Evolutionary conservation across 2,797 vertebrate genomes (phyloP).

Genomic region (Aviceda leuphotes): DNA sequence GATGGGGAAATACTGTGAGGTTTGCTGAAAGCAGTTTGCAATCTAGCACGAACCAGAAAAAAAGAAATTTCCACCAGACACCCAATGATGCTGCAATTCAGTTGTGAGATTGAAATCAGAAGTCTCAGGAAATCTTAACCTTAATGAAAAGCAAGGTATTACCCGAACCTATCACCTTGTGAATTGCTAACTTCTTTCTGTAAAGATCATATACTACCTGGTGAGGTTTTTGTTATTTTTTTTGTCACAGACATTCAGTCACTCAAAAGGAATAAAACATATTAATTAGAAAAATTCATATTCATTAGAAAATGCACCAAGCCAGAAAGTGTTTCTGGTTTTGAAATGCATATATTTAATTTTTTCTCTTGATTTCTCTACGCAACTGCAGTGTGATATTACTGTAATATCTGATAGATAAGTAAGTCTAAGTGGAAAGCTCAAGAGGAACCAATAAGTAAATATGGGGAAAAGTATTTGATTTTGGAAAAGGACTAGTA

Average conservation of each 20-base stretch:
- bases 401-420: background rate
- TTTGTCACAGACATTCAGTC: background rate
- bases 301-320: slow-evolving; percentile 1
- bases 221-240: slow-evolving; percentile 33
- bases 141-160: slow-evolving; percentile 55
- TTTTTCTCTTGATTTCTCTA: background rate
- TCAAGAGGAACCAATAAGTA: background rate
- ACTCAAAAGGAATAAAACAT: background rate
- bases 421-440: background rate
- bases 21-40: slow-evolving; percentile 59
- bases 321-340: background rate
- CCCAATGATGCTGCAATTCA: slow-evolving; percentile 35
- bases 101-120: slow-evolving; percentile 57
- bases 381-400: background rate
- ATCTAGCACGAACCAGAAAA: slow-evolving; percentile 2
- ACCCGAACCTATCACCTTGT: slow-evolving; percentile 4
- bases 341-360: background rate
- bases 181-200: slow-evolving; percentile 23
- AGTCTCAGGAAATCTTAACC: slow-evolving; percentile 30
- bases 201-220: slow-evolving; percentile 22
- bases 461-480: background rate
- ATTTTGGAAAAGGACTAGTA: background rate
- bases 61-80: slow-evolving; percentile 3
- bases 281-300: background rate
- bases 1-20: background rate